Evolutionary conservation across 2,113 vertebrate genomes (phyloP).

Genomic region (Oryctolagus cuniculus): mOryCun1.1 NC_091433.1:112790501-112791000

Average conservation of each 20-base stretch:
- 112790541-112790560: neutral
- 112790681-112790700: conserved; percentile 65
- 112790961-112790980: neutral
- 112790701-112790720: neutral
- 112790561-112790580: neutral
- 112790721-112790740: neutral
- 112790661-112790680: neutral
- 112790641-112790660: neutral
- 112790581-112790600: neutral
- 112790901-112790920: neutral
- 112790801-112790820: neutral
- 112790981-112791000: neutral
- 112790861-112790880: rapidly evolving
- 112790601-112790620: neutral
- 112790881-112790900: neutral
- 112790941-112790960: too few species aligned
- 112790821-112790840: neutral
- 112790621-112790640: neutral
- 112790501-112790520: neutral
- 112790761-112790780: neutral
- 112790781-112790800: neutral
- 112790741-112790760: conserved; percentile 13
- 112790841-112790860: neutral
- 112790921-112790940: neutral
- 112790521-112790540: neutral